These are phyloP conservation scores for Acrobasis consociella DNA, from an alignment of 2,888 invertebrate species.

Conservation along the genomic window DNA sequence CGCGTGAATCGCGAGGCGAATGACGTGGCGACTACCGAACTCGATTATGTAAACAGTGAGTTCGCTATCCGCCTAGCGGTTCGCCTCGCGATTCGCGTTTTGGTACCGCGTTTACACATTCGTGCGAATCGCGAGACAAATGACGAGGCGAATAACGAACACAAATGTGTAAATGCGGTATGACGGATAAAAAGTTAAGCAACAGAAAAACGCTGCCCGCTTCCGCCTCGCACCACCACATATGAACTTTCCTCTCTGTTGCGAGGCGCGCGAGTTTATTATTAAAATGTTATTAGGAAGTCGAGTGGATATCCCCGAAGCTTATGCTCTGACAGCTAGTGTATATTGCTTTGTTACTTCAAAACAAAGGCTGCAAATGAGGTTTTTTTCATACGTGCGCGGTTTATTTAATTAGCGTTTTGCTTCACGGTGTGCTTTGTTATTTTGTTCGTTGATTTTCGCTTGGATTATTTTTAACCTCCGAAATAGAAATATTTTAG, in stretches of 20 bases:
- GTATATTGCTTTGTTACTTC: conserved; percentile 41
- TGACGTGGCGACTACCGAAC: too few species aligned
- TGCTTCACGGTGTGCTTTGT: not conserved
- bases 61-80: too few species aligned
- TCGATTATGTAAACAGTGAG: too few species aligned
- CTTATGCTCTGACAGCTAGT: conserved; percentile 41
- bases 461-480: not conserved
- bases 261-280: conserved; percentile 57
- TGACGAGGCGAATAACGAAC: too few species aligned
- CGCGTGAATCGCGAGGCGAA: too few species aligned
- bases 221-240: conserved; percentile 33
- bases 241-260: conserved; percentile 45
- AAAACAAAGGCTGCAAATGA: conserved; percentile 28
- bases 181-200: too few species aligned
- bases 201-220: conserved; percentile 26
- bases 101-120: too few species aligned
- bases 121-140: too few species aligned
- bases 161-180: too few species aligned
- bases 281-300: conserved; percentile 72
- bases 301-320: conserved; percentile 46
- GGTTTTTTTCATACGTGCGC: not conserved
- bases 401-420: not conserved
- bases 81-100: too few species aligned
- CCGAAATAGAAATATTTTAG: too few species aligned
- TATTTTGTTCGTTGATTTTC: not conserved